Conservation (phyloP, 2,888 invertebrate species). For the Chloromyia formosa region DNA sequence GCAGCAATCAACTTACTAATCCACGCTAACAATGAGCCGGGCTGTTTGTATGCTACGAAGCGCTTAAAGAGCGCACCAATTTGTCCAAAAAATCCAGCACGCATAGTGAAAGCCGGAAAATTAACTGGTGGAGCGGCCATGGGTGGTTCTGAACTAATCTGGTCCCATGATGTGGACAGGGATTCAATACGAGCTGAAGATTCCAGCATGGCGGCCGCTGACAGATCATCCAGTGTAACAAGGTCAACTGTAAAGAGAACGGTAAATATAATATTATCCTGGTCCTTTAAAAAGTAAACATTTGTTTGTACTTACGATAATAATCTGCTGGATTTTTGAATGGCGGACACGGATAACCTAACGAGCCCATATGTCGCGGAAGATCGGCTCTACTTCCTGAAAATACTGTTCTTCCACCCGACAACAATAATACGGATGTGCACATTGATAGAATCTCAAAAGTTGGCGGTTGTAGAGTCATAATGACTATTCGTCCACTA, state of each 20-base stretch:
- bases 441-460: constrained; percentile 94
- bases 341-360: constrained; percentile 93
- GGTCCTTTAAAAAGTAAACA: constrained; percentile 16
- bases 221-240: constrained; percentile 91
- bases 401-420: constrained; percentile 91
- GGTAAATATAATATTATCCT: background rate
- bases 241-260: constrained; percentile 76
- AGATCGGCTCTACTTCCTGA: constrained; percentile 89
- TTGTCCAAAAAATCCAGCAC: constrained; percentile 75
- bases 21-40: constrained; percentile 82
- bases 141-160: constrained; percentile 65
- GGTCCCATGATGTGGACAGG: constrained; percentile 76
- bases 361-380: constrained; percentile 89
- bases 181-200: constrained; percentile 93
- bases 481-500: constrained; percentile 81
- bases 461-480: constrained; percentile 93
- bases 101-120: constrained; percentile 72
- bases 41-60: constrained; percentile 79
- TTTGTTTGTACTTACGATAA: constrained; percentile 75
- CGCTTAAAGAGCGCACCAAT: constrained; percentile 71
- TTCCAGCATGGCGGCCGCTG: constrained; percentile 93
- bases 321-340: constrained; percentile 98
- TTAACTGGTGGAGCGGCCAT: constrained; percentile 78
- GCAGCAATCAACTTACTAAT: constrained; percentile 81
- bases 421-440: constrained; percentile 76